Evolutionary conservation across 2,888 invertebrate genomes (phyloP), one percentile per base, ranked within the genome.

Genomic region (Isotomurus palustris): DNA sequence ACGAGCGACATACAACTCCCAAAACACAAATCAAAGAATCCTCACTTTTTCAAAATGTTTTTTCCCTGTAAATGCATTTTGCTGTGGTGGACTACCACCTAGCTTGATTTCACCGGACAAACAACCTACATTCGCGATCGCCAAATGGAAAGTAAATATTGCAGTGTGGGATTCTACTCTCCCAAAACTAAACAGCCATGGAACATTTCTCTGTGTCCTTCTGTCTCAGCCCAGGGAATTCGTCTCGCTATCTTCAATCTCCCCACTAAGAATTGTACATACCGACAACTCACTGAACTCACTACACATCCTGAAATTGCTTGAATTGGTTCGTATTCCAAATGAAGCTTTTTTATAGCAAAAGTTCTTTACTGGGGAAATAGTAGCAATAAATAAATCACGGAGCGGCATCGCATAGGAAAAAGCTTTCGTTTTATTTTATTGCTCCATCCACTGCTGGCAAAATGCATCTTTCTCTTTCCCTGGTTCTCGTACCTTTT

Each of bases 371-470:
- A 24, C 49, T 29, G 22, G 21, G 45, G 32, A 24, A 49, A 49
- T 38, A 48, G 55, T 40, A 49, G 28, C 48, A 49, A 55, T 55
- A 55, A 49, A 55, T 55, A 55, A 55, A 55, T 55, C 55, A 49
- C 49, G 41, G 38, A 44, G 22, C 44, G 24, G 41, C 49, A 49
- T n/a, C 24, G 41, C 14, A n/a, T 12, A 21, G 35, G 22, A 35
- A 22, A 29, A 17, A 38, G 36, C 27, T 25, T 35, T 45, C 35
- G 47, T 47, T 45, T 53, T 53, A 47, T 43, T 47, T 47, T 36
- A 47, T 53, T 53, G 53, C 45, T 53, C 47, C 27, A 19, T 25
- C 47, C 47, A 19, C 27, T 24, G 32, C 32, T 35, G 32, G 17
- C 35, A 17, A 49, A 49, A 8, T 35, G 49, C 49, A 49, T 49